Evolutionary conservation across 2,113 vertebrate species (phyloP), one percentile per base, ranked within the genome.

Genomic region (Eulemur macaco): DNA sequence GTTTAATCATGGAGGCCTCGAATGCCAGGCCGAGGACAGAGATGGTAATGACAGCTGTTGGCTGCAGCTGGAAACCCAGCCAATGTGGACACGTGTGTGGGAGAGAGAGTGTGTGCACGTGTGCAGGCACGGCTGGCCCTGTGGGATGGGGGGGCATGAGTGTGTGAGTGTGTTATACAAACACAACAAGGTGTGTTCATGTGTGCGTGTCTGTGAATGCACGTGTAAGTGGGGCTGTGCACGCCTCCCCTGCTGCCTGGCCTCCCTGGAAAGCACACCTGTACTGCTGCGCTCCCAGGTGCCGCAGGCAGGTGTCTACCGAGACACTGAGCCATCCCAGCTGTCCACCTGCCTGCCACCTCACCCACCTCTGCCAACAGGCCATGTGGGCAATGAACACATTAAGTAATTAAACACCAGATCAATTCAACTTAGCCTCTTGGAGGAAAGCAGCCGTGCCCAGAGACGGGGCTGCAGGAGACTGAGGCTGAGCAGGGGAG

Each of bases 391-490:
- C 97, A 91, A 96, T 97, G 97, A 98, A 97, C 97, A 98, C 95
- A 97, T 96, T 92, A 97, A 97, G 97, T 96, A 98, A 98, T 98
- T 98, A 98, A 98, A 98, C 96, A 96, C 97, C 96, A 98, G 96
- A 98, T 98, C 97, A 97, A 97, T 98, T 98, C 84, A 66, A 97
- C 96, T 98, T 98, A 97, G 96, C 96, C 98, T 96, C 97, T 97
- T 89, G 71, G 91, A 97, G 97, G 97, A 98, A 98, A 97, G 96
- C 93, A 98, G 95, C 96, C 84, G 31, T 96, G 96, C 97, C 68
- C 34, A 86, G 94, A 56, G 90, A 86, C 96, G 87, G 96, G 89
- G 71, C 73, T 97, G 34, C 88, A 63, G 86, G 90, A 77, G 93
- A 91, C 64, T 77, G 15, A 47, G 93, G 18, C 34, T 42, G 39